phyloP scores from a whole-genome alignment of 37 sponge, comb jelly and placozoan genomes.

The Spongilla lacustris region DNA sequence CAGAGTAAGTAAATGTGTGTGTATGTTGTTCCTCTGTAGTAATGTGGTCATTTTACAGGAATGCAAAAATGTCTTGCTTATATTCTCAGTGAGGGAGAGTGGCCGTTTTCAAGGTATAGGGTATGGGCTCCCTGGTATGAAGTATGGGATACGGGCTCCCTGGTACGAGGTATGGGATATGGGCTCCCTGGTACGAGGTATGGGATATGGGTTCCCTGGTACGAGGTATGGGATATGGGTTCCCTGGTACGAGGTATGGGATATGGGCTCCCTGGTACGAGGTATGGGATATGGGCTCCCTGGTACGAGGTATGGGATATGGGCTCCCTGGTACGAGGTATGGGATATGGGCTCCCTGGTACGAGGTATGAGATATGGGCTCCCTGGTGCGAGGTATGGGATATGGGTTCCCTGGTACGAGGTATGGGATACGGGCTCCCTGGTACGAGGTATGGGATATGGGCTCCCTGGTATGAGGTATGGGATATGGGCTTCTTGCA shows the following conservation, averaged over 20 bases:
- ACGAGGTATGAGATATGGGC: too few species aligned
- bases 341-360: too few species aligned
- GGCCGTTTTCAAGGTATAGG: conserved; percentile 92
- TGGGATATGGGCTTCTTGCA: too few species aligned
- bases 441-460: too few species aligned
- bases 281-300: not conserved
- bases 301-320: too few species aligned
- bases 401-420: too few species aligned
- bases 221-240: not conserved
- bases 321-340: too few species aligned
- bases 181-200: not conserved
- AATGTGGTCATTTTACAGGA: too few species aligned
- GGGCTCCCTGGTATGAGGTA: too few species aligned
- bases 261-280: not conserved
- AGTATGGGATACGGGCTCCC: not conserved
- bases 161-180: not conserved
- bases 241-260: not conserved
- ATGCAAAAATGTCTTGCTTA: conserved; percentile 89
- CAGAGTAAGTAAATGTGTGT: conserved; percentile 33
- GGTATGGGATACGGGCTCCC: too few species aligned
- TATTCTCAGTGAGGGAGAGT: conserved; percentile 96
- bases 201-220: not conserved
- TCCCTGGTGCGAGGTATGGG: too few species aligned
- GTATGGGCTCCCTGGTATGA: not conserved
- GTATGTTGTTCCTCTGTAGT: too few species aligned